Evolutionary conservation across 2,113 vertebrate genomes (phyloP), one percentile per base, ranked within the genome.

Genomic region (Gambusia affinis): DNA sequence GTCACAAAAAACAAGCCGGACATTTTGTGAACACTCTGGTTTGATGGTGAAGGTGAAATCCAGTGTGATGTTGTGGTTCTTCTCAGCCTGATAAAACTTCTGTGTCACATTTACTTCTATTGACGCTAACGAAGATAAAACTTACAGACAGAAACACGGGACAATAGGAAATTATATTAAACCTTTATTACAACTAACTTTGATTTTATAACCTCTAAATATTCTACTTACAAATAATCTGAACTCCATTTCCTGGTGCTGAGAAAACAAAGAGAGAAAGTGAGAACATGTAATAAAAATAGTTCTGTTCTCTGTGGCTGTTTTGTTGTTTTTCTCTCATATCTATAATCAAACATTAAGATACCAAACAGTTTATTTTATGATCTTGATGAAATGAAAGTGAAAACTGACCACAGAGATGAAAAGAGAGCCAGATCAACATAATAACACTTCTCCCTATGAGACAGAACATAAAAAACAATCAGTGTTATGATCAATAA

Each of bases 11-110:
- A 11, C 47, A 28, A 27, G 27, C 10, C 42, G 30, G 47, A 29
- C 57, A 8, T n/a, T 54, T 22, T 54, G 6, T 0, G 19, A 19
- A 19, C 47, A 54, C 2, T 22, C 11, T 0, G 47, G 28, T 8
- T 0, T 39, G 27, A 3, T 17, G 42, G 5, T 60, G 72, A 67
- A 74, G 44, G 14, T 74, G 33, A 33, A 74, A n/a, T 74, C 51
- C 63, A 74, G 8, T 0, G 64, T 74, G 64, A 67, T n/a, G 64
- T 4, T 74, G 33, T 42, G 6, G 0, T 27, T 60, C 72, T 74
- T 35, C 33, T 74, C 64, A 0, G 19, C 64, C 33, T 12, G 33
- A 54, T 74, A 42, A n/a, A 14, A 60, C 47, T 6, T 67, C 64
- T 0, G n/a, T 12, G 64, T n/a, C 12, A 30, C 62, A 0, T 8